Percentiles rank a stretch among this genome's conserved stretches.
Conservation (phyloP, 2,113 vertebrate species). For the Prochilodus magdalenae region DNA sequence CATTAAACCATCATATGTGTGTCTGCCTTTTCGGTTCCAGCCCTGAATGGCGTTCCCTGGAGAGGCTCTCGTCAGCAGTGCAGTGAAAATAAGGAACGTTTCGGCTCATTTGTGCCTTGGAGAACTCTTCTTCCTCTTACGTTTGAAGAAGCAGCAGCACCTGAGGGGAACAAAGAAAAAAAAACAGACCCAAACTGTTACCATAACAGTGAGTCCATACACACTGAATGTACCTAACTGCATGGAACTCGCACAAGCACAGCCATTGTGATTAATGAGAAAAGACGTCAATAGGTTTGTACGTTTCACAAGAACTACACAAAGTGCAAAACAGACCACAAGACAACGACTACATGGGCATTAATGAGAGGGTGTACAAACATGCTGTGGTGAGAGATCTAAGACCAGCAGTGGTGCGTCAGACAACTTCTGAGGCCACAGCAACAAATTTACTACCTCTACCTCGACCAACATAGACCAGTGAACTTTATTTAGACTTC, state of each 20-base stretch:
- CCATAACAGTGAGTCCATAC: not conserved
- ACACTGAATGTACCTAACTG: not conserved
- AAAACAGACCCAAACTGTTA: not conserved
- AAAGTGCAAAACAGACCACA: conserved; percentile 16
- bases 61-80: conserved; percentile 45
- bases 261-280: not conserved
- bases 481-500: not conserved
- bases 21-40: conserved; percentile 16
- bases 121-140: conserved; percentile 98
- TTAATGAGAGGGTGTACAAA: conserved; percentile 12
- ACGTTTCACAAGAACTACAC: not conserved
- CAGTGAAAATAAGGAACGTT: conserved; percentile 23
- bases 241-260: not conserved
- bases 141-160: conserved; percentile 99
- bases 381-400: conserved; percentile 27
- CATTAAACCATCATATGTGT: conserved; percentile 11
- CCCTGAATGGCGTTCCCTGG: conserved; percentile 8
- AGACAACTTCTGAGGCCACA: conserved; percentile 9
- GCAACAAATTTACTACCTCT: not conserved
- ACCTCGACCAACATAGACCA: not conserved
- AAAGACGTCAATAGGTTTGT: conserved; percentile 5
- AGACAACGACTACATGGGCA: not conserved
- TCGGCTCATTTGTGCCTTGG: conserved; percentile 93
- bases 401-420: conserved; percentile 5
- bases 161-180: conserved; percentile 79